phyloP scores from a whole-genome alignment of 2,113 vertebrate species.

The Silurus glanis region DNA sequence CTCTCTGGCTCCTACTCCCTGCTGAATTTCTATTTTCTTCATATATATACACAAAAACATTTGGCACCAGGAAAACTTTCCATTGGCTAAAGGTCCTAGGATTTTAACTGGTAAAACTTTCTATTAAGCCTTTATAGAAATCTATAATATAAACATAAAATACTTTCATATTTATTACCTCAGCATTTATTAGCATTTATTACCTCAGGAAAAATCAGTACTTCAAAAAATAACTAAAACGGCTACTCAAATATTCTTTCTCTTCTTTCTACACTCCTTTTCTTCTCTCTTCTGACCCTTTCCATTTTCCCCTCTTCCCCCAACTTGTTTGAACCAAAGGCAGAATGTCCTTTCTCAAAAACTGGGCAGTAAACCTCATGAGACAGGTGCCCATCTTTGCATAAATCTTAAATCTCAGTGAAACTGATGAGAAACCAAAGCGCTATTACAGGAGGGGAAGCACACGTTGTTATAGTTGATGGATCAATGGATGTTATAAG shows the following conservation, averaged over 20 bases:
- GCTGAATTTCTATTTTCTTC: not conserved
- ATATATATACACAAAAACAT: not conserved
- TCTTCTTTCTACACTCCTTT: not conserved
- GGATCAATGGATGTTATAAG: constrained; percentile 30
- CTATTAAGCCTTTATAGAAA: not conserved
- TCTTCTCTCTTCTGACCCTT: not conserved
- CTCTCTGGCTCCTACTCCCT: not conserved
- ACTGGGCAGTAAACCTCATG: not conserved
- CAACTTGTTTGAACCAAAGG: not conserved
- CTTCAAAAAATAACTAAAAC: not conserved
- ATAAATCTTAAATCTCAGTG: not conserved
- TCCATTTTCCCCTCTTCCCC: not conserved
- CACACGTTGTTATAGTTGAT: not conserved
- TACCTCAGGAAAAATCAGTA: not conserved
- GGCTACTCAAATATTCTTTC: not conserved
- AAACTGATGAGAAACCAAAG: constrained; percentile 20
- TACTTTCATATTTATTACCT: no score
- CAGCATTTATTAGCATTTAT: not conserved
- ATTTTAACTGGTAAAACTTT: not conserved
- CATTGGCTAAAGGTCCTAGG: not conserved
- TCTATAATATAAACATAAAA: no score
- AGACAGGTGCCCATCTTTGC: not conserved
- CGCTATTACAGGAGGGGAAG: constrained; percentile 12
- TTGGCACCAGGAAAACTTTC: not conserved
- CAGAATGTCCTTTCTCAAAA: not conserved